phyloP scores from a whole-genome alignment of 2,797 vertebrate genomes.

The Muscicapa comitata region DNA sequence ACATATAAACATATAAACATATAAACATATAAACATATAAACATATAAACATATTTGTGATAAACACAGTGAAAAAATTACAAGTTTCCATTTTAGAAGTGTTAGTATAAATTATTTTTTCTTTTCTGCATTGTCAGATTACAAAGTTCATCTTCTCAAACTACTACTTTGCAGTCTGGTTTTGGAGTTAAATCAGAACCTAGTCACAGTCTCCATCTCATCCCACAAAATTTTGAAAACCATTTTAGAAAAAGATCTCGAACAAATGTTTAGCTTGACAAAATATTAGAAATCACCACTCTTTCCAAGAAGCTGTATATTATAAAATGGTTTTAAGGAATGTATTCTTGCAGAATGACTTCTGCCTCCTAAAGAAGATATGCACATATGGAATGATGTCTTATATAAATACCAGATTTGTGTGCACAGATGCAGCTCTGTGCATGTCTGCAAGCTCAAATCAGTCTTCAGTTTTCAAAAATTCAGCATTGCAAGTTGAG shows the following conservation, averaged over 20 bases:
- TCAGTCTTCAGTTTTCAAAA: neutral
- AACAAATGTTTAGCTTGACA: conserved; percentile 27
- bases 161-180: neutral
- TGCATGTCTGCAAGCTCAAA: neutral
- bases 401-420: conserved; percentile 34
- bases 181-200: neutral
- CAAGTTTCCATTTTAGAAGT: neutral
- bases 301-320: neutral
- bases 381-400: neutral
- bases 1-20: neutral
- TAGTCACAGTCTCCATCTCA: neutral
- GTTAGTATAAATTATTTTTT: neutral
- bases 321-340: neutral
- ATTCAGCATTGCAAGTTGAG: neutral
- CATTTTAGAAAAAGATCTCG: neutral
- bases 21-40: too few species aligned
- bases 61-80: neutral
- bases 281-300: neutral
- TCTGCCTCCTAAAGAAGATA: neutral
- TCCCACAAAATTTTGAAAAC: neutral
- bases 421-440: neutral
- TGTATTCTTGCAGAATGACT: neutral
- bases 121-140: neutral
- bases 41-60: neutral
- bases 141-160: neutral